Evolutionary conservation across 2,113 vertebrate species (phyloP).

Genomic region (Crotophaga sulcirostris): DNA sequence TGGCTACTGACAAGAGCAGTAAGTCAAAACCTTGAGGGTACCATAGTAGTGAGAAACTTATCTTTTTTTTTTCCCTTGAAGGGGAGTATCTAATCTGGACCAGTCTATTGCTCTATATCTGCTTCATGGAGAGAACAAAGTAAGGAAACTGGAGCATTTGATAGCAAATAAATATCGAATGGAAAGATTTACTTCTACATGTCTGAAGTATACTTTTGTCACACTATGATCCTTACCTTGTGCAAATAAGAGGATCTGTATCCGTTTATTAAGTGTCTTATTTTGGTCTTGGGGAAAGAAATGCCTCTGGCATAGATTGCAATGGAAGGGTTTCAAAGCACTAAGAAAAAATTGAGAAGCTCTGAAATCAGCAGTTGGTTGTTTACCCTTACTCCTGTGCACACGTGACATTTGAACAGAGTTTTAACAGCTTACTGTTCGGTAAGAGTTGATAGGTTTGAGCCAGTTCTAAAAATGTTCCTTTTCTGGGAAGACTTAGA

Average conservation of each 20-base stretch:
- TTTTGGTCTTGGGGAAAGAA: not conserved
- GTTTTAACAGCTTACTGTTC: not conserved
- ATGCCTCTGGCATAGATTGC: not conserved
- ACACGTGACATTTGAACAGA: not conserved
- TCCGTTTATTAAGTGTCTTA: not conserved
- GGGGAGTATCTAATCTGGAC: not conserved
- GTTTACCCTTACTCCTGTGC: not conserved
- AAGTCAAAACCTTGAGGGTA: not conserved
- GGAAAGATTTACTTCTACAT: not conserved
- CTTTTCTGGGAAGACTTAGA: not conserved
- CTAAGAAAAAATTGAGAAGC: not conserved
- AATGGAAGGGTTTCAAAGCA: not conserved
- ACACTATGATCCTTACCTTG: not conserved
- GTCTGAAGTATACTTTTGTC: not conserved
- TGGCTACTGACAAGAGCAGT: not conserved
- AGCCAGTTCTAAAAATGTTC: constrained; percentile 5
- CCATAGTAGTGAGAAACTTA: not conserved
- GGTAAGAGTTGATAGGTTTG: not conserved
- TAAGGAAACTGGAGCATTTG: not conserved
- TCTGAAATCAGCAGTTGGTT: not conserved
- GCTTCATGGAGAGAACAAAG: not conserved
- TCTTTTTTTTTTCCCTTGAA: not conserved
- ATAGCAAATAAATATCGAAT: not conserved
- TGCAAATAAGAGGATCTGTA: not conserved
- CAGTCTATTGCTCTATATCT: not conserved